Conservation (phyloP, 2,113 vertebrate genomes). For the Ctenomys sociabilis region DNA sequence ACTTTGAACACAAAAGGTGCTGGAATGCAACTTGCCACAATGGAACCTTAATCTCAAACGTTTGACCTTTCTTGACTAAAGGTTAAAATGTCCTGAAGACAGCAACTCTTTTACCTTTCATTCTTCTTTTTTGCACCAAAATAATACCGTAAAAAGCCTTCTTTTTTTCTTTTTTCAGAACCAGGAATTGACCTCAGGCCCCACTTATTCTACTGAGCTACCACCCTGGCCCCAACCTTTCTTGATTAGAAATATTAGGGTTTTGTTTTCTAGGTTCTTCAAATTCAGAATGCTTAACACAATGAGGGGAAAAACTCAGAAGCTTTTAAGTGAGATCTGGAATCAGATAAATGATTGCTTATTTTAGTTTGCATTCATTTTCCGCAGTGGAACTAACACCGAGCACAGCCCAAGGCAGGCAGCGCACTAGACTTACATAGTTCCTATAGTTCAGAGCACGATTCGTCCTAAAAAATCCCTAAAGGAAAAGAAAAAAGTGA, state of each 20-base stretch:
- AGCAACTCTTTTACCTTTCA: background rate
- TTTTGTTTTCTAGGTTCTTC: conserved; percentile 43
- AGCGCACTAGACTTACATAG: background rate
- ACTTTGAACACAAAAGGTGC: conserved; percentile 15
- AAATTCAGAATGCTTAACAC: background rate
- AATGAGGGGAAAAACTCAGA: background rate
- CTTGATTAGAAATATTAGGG: conserved; percentile 9
- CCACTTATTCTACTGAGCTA: no score
- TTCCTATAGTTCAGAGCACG: background rate
- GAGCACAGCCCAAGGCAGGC: background rate
- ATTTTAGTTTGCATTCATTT: background rate
- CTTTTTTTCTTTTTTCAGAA: no score
- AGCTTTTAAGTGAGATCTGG: background rate
- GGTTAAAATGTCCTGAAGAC: background rate
- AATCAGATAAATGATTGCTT: background rate
- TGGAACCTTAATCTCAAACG: conserved; percentile 15
- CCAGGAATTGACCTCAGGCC: no score
- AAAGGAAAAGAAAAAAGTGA: background rate
- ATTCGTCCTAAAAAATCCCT: background rate
- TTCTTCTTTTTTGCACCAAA: background rate
- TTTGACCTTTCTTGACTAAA: conserved; percentile 37
- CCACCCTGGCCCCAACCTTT: no score
- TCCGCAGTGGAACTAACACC: background rate
- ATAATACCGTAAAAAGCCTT: background rate
- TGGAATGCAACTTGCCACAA: conserved; percentile 26